Conservation (phyloP, 2,888 invertebrate genomes). For the Volucella inflata region DNA sequence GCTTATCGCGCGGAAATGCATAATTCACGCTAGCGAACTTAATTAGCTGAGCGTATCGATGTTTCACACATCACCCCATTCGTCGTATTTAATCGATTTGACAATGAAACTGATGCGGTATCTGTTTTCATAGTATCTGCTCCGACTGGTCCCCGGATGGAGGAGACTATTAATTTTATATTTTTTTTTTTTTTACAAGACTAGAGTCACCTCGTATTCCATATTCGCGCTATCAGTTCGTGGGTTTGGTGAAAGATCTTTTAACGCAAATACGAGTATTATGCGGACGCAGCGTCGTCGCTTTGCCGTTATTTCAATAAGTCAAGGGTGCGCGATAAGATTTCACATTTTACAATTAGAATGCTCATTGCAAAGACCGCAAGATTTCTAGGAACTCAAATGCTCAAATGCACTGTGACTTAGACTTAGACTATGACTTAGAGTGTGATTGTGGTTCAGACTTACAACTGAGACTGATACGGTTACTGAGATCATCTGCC, state of each 20-base stretch:
- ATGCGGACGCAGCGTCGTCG: constrained; percentile 6
- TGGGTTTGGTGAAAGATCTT: background rate
- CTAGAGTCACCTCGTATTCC: constrained; percentile 46
- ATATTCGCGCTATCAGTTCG: constrained; percentile 1
- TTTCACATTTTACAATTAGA: constrained; percentile 35
- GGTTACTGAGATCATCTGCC: constrained; percentile 38
- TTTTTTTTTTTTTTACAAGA: background rate
- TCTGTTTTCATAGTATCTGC: background rate
- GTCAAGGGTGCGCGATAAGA: constrained; percentile 42
- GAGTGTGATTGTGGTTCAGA: too few species aligned
- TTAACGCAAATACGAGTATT: constrained; percentile 15
- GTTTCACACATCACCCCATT: constrained; percentile 34
- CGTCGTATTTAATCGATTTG: constrained; percentile 51
- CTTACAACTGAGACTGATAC: background rate
- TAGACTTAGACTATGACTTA: too few species aligned
- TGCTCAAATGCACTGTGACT: background rate
- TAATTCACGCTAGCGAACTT: constrained; percentile 35
- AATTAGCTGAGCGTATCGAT: constrained; percentile 50
- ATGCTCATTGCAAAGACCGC: background rate
- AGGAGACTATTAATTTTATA: constrained; percentile 10
- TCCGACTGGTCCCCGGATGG: background rate
- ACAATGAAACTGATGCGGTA: constrained; percentile 51
- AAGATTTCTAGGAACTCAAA: constrained; percentile 25
- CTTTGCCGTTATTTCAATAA: constrained; percentile 7
- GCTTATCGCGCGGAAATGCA: constrained; percentile 57